Conservation (phyloP, 2,113 vertebrate species). For the Sorex fumeus region DNA sequence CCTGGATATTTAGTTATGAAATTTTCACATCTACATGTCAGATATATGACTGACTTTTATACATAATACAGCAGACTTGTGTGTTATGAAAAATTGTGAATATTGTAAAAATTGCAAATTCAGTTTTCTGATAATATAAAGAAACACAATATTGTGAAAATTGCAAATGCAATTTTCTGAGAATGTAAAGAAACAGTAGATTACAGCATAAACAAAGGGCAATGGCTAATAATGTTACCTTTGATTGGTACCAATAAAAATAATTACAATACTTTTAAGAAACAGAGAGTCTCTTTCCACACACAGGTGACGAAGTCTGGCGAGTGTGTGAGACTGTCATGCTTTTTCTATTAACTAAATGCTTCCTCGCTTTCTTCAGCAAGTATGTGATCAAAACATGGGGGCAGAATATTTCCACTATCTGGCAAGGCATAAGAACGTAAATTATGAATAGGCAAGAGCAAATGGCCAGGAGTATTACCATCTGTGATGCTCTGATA, state of each 20-base stretch:
- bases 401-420: conserved; percentile 5
- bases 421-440: neutral
- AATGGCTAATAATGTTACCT: neutral
- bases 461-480: neutral
- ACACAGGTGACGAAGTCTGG: neutral
- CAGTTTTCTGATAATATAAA: neutral
- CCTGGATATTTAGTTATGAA: neutral
- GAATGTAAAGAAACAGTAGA: neutral
- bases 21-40: neutral
- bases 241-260: neutral
- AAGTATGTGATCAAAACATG: conserved; percentile 39
- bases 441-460: conserved; percentile 17
- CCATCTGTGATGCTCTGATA: neutral
- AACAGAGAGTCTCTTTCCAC: neutral
- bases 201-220: neutral
- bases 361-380: neutral
- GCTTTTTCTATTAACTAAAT: conserved; percentile 1
- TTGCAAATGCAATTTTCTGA: conserved; percentile 17
- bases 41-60: neutral
- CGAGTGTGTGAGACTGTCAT: neutral
- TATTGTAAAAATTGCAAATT: neutral
- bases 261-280: neutral
- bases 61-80: neutral
- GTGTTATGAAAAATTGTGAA: too few species aligned
- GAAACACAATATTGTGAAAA: neutral